Evolutionary conservation across 2,888 invertebrate genomes (phyloP), one percentile per base, ranked within the genome.

Genomic region (Ophion slaviceki): DNA sequence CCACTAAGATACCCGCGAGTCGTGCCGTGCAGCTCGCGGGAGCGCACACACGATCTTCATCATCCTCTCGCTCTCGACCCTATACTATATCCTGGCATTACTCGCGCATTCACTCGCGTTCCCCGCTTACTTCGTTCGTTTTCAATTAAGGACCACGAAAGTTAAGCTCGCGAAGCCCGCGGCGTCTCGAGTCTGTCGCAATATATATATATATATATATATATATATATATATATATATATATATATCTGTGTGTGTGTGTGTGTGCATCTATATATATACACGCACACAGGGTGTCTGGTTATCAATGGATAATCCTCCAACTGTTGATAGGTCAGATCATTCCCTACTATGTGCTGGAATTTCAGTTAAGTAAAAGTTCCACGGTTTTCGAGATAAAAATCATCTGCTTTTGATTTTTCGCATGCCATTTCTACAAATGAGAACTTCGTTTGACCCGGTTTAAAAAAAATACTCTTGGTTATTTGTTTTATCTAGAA

Each of bases 121-220:
- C 80, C 61, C 78, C 45, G 67, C 77, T 88, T 86, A 86, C 84
- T 89, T 88, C 86, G 71, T 86, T 87, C 85, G 84, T 88, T 87
- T 88, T 89, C 88, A 88, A 89, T 91, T 90, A 88, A 89, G 87
- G 88, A 82, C 86, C 80, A 86, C 85, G 88, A 89, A 87, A 89
- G 88, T 86, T 80, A 74, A 76, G 79, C 72, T 76, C 53, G 72
- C 72, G 57, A 20, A 47, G 76, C 85, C 82, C 72, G 80, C 67
- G 82, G 85, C 80, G 24, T 64, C 68, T 67, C 45, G 40, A 80
- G 75, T 40, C 80, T 80, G 79, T 20, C 67, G 72, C 47, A 20
- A 67, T 80, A 20, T 79, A 17, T 74, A 17, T 53, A 36, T 59
- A 45, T 64, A 47, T 11, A 47, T 10, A 45, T 24, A 24, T 24